These are phyloP conservation scores for Ceramica pisi DNA, from an alignment of 2,888 invertebrate species.

Conservation along the genomic window DNA sequence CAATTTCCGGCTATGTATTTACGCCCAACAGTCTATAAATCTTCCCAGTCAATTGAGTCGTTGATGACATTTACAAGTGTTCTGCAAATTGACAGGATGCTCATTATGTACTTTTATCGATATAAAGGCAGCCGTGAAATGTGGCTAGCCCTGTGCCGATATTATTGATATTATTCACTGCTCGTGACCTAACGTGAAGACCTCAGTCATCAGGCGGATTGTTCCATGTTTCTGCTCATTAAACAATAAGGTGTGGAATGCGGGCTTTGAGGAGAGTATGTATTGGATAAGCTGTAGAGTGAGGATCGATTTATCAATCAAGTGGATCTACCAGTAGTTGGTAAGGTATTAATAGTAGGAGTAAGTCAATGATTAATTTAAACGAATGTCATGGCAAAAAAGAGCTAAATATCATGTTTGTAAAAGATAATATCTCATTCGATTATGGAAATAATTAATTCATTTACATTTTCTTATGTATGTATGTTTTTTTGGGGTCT, in stretches of 20 bases:
- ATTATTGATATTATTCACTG: slow-evolving; percentile 52
- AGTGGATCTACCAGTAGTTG: background rate
- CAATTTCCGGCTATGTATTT: slow-evolving; percentile 18
- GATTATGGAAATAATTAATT: too few relatives aligned
- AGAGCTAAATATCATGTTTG: too few relatives aligned
- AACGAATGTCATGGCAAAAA: too few relatives aligned
- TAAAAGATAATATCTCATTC: too few relatives aligned
- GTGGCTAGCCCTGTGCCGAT: slow-evolving; percentile 51
- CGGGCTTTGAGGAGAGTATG: slow-evolving; percentile 26
- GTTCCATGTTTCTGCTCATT: slow-evolving; percentile 56
- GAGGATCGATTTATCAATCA: background rate
- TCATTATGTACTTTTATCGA: slow-evolving; percentile 38
- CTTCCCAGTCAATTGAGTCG: slow-evolving; percentile 51
- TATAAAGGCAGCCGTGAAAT: slow-evolving; percentile 45
- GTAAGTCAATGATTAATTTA: background rate
- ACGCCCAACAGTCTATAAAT: slow-evolving; percentile 38
- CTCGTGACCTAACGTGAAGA: slow-evolving; percentile 54
- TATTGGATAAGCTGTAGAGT: slow-evolving; percentile 24
- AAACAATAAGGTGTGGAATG: slow-evolving; percentile 55
- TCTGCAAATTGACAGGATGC: slow-evolving; percentile 54
- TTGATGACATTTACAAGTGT: slow-evolving; percentile 52
- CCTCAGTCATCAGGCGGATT: slow-evolving; percentile 43
- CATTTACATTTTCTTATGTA: too few relatives aligned
- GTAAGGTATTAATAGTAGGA: background rate
- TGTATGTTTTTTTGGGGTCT: too few relatives aligned